Conservation (phyloP, 2,888 invertebrate species). For the Mesorhabditis sp. region DNA sequence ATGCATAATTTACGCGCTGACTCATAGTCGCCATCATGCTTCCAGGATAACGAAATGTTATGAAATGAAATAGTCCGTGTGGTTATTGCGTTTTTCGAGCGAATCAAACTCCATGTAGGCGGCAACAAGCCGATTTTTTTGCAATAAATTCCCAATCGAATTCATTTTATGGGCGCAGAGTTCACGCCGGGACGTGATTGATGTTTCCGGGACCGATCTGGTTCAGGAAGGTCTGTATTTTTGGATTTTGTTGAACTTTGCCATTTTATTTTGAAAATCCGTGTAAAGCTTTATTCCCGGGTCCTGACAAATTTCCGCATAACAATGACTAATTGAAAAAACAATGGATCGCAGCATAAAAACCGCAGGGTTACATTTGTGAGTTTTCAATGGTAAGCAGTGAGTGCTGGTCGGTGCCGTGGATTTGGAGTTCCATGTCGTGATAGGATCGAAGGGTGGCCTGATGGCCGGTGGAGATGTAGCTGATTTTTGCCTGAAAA, state of each 20-base stretch:
- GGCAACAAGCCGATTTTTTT: too few species aligned
- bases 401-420: neutral
- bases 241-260: neutral
- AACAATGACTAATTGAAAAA: neutral
- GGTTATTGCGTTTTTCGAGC: too few species aligned
- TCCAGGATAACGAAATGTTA: too few species aligned
- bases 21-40: too few species aligned
- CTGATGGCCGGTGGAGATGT: conserved; percentile 65
- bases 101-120: too few species aligned
- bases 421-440: conserved; percentile 58
- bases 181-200: neutral
- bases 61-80: too few species aligned
- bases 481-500: conserved; percentile 59
- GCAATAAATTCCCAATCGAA: neutral
- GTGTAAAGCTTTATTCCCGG: neutral
- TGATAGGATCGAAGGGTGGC: conserved; percentile 62
- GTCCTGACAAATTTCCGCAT: neutral
- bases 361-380: neutral
- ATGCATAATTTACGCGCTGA: too few species aligned
- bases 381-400: neutral
- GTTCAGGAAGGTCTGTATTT: neutral
- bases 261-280: neutral
- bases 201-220: neutral
- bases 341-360: neutral
- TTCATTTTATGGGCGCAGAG: neutral